phyloP scores from a whole-genome alignment of 2,113 vertebrate genomes.

The Melospiza georgiana region DNA sequence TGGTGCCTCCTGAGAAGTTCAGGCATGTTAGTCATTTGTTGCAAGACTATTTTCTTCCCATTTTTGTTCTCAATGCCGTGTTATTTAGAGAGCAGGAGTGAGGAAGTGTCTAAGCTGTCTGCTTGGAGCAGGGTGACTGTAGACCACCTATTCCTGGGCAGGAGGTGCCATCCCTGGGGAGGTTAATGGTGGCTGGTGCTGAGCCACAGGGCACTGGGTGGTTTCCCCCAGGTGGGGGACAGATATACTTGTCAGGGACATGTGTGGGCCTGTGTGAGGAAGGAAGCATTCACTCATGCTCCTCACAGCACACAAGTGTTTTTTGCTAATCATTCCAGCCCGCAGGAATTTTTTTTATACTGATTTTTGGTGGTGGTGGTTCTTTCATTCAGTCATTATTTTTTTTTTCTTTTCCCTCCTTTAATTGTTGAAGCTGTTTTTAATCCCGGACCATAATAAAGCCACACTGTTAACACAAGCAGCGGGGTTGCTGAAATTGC shows the following conservation, averaged over 20 bases:
- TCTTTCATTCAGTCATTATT: background rate
- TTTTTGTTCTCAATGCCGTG: background rate
- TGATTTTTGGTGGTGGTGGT: slow-evolving; percentile 10
- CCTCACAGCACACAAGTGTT: background rate
- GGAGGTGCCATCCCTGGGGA: slow-evolving; percentile 1
- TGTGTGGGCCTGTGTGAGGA: background rate
- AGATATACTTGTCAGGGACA: background rate
- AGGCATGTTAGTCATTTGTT: slow-evolving; percentile 48
- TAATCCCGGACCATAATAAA: slow-evolving; percentile 65
- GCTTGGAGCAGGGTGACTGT: background rate
- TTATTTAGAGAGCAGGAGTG: background rate
- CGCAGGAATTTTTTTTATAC: slow-evolving; percentile 23
- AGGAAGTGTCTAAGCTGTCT: slow-evolving; percentile 56
- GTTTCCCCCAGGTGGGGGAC: background rate
- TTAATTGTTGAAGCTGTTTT: slow-evolving; percentile 54
- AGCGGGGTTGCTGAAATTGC: slow-evolving; percentile 24
- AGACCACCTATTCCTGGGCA: slow-evolving; percentile 14
- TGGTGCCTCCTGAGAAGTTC: slow-evolving; percentile 36
- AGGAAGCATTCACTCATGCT: slow-evolving; percentile 14
- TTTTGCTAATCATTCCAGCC: slow-evolving; percentile 43
- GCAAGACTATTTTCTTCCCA: slow-evolving; percentile 28
- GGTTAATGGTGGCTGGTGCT: background rate
- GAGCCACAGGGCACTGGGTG: background rate
- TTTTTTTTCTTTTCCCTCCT: background rate
- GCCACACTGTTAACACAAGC: slow-evolving; percentile 64